Conservation (phyloP, 1,140 invertebrate species). For the Araneus ventricosus region DNA sequence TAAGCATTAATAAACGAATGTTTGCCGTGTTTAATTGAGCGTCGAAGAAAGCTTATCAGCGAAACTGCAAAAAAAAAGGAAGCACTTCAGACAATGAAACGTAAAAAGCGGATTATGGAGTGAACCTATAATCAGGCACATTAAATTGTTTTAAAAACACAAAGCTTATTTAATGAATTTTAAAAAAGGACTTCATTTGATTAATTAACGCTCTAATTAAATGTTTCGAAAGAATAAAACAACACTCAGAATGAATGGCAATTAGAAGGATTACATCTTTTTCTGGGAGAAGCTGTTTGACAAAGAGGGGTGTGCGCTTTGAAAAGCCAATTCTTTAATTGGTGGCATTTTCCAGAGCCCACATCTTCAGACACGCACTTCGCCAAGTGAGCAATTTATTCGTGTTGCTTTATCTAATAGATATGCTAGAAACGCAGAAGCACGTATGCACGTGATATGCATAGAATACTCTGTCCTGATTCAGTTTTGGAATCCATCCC, state of each 20-base stretch:
- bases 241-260: neutral
- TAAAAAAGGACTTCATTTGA: neutral
- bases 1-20: too few relatives aligned
- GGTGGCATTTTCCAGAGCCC: too few relatives aligned
- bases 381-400: too few relatives aligned
- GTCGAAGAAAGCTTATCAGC: neutral
- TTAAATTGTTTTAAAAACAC: slow-evolving; percentile 5
- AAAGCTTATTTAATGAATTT: neutral
- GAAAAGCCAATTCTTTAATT: neutral
- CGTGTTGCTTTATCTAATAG: too few relatives aligned
- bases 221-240: neutral
- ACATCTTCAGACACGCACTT: neutral
- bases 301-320: neutral
- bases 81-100: too few relatives aligned
- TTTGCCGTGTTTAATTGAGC: too few relatives aligned
- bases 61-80: neutral
- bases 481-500: too few relatives aligned
- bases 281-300: neutral
- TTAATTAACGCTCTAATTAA: slow-evolving; percentile 26
- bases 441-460: too few relatives aligned
- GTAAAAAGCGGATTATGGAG: neutral
- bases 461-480: too few relatives aligned
- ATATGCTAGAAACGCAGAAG: too few relatives aligned
- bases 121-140: neutral
- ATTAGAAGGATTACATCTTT: slow-evolving; percentile 13